A percentile compares a stretch with the other conserved stretches of the same genome.
Conservation (phyloP, 2,113 vertebrate genomes). For the Orcinus orca region DNA sequence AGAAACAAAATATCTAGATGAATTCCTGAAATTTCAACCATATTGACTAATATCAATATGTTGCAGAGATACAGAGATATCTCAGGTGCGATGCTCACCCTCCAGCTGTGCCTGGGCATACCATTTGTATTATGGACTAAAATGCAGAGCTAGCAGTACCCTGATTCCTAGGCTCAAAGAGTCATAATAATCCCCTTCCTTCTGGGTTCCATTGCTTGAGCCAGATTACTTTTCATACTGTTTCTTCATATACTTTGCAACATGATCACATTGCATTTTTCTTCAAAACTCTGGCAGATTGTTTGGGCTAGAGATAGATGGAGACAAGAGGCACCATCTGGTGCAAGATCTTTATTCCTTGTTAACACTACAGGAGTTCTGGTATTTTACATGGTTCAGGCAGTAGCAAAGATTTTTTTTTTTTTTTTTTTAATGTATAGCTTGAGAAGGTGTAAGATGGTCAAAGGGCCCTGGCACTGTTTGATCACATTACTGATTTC, state of each 20-base stretch:
- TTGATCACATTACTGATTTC: constrained; percentile 19
- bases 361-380: constrained; percentile 81
- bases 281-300: constrained; percentile 88
- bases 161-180: constrained; percentile 78
- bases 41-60: neutral
- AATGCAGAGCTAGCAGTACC: constrained; percentile 74
- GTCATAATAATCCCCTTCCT: constrained; percentile 82
- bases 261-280: constrained; percentile 85
- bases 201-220: constrained; percentile 82
- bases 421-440: constrained; percentile 16
- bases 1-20: constrained; percentile 41
- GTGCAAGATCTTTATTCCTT: constrained; percentile 83
- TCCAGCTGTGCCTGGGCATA: constrained; percentile 64
- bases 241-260: constrained; percentile 84
- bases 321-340: constrained; percentile 89
- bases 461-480: neutral
- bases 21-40: neutral
- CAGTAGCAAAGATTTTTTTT: constrained; percentile 51
- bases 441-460: constrained; percentile 57
- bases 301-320: constrained; percentile 88
- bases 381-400: constrained; percentile 82
- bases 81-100: constrained; percentile 1
- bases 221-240: constrained; percentile 83
- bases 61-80: neutral
- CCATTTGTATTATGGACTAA: constrained; percentile 77